Evolutionary conservation across 92 coral and sea anemone species (phyloP).

Genomic region (Bergia puertoricense): DNA sequence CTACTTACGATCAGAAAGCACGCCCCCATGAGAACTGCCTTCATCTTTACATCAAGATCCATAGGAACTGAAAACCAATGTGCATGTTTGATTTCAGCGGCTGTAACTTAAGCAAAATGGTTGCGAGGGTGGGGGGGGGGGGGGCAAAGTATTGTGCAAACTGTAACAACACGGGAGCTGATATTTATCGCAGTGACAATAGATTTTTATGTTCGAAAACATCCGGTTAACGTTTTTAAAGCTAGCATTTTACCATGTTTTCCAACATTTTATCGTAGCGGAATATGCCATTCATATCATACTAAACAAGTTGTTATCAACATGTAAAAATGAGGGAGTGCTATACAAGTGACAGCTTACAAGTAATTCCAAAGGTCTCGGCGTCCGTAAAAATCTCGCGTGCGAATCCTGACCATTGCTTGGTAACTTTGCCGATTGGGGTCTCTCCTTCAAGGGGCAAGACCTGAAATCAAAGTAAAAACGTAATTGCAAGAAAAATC

Average conservation of each 20-base stretch:
- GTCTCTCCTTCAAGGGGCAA: conserved; percentile 22
- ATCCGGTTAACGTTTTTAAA: too few relatives aligned
- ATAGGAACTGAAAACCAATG: conserved; percentile 73
- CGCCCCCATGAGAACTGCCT: conserved; percentile 86
- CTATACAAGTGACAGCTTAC: background rate
- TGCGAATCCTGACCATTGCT: conserved; percentile 35
- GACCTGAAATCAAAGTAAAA: conserved; percentile 5
- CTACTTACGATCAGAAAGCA: conserved; percentile 85
- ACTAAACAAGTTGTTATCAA: background rate
- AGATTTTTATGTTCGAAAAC: too few relatives aligned
- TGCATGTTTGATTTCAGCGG: background rate
- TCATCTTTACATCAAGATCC: conserved; percentile 86
- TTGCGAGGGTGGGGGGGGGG: too few relatives aligned
- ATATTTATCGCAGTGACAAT: too few relatives aligned
- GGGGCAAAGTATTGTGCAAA: background rate
- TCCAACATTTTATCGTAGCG: too few relatives aligned
- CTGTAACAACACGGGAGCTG: background rate
- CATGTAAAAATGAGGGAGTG: background rate
- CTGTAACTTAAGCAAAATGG: background rate
- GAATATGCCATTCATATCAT: too few relatives aligned
- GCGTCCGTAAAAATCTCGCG: conserved; percentile 31
- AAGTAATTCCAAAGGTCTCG: conserved; percentile 31
- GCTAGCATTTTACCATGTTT: too few relatives aligned
- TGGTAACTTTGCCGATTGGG: conserved; percentile 37
- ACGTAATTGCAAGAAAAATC: background rate